Percentiles rank a stretch among this genome's conserved stretches.
These are phyloP conservation scores for Diarsia rubi DNA, from an alignment of 2,888 invertebrate genomes.

Conservation along the genomic window DNA sequence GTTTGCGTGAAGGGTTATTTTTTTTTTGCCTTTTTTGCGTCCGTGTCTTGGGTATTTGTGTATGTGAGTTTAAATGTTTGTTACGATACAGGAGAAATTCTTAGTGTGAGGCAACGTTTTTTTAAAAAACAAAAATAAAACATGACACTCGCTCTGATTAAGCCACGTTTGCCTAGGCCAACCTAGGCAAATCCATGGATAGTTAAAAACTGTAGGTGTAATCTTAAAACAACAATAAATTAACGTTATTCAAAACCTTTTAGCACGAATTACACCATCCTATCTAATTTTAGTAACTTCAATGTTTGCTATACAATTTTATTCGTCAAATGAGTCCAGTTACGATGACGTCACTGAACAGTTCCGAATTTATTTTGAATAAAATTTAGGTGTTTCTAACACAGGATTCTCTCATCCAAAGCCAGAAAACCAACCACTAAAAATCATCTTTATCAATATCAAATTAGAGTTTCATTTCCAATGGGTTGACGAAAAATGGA, in stretches of 20 bases:
- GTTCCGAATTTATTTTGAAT: conserved; percentile 87
- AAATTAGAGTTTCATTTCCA: conserved; percentile 66
- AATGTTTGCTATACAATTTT: conserved; percentile 68
- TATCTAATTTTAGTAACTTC: conserved; percentile 69
- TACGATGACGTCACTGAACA: conserved; percentile 82
- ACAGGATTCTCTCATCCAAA: conserved; percentile 73
- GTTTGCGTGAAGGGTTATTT: too few species aligned
- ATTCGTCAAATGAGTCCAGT: conserved; percentile 74
- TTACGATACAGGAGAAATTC: too few species aligned
- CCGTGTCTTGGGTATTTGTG: too few species aligned
- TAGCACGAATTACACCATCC: conserved; percentile 48
- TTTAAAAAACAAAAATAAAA: too few species aligned
- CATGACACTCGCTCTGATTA: too few species aligned
- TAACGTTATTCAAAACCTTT: conserved; percentile 27
- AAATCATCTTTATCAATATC: conserved; percentile 63
- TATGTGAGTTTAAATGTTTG: too few species aligned
- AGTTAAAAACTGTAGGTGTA: background rate
- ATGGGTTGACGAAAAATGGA: conserved; percentile 74
- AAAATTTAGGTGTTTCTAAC: conserved; percentile 84
- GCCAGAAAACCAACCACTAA: conserved; percentile 65
- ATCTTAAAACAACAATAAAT: background rate
- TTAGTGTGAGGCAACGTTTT: too few species aligned
- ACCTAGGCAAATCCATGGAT: too few species aligned
- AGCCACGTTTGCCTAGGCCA: background rate
- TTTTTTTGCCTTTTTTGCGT: too few species aligned